Percentiles rank a stretch among this genome's conserved stretches.
Evolutionary conservation across 1,140 invertebrate species (phyloP).

Genomic region (Drosophila suzukii): DNA sequence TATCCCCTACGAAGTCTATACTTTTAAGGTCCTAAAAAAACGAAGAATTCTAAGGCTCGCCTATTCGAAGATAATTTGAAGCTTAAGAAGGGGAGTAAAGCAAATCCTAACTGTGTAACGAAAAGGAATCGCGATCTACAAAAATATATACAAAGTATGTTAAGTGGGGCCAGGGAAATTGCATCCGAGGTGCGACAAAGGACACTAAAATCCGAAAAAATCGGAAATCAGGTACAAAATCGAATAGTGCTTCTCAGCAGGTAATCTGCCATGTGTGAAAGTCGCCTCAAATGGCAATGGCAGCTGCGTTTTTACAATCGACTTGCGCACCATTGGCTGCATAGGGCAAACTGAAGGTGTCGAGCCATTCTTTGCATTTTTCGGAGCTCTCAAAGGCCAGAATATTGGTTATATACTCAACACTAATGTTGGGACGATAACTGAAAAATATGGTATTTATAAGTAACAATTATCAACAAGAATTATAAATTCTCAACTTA

Average conservation of each 20-base stretch:
- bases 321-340: slow-evolving; percentile 85
- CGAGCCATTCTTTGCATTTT: slow-evolving; percentile 94
- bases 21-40: slow-evolving; percentile 4
- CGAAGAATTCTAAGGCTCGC: not conserved
- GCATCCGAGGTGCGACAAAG: slow-evolving; percentile 11
- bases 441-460: slow-evolving; percentile 87
- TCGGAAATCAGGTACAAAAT: slow-evolving; percentile 19
- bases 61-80: not conserved
- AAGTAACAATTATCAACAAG: not conserved
- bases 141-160: slow-evolving; percentile 27
- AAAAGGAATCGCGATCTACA: slow-evolving; percentile 23
- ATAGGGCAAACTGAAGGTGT: slow-evolving; percentile 91
- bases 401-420: slow-evolving; percentile 93
- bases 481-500: slow-evolving; percentile 87
- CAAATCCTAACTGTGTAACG: slow-evolving; percentile 15
- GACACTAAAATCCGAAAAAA: slow-evolving; percentile 4
- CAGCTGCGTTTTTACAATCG: slow-evolving; percentile 79
- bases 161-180: not conserved
- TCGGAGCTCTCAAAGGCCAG: slow-evolving; percentile 93
- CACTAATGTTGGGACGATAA: slow-evolving; percentile 95
- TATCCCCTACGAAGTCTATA: not conserved
- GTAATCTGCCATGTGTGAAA: not conserved
- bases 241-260: not conserved
- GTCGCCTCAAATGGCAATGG: slow-evolving; percentile 65
- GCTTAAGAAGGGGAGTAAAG: not conserved